These are phyloP conservation scores for Passer domesticus DNA, from an alignment of 2,113 vertebrate species.

Conservation along the genomic window DNA sequence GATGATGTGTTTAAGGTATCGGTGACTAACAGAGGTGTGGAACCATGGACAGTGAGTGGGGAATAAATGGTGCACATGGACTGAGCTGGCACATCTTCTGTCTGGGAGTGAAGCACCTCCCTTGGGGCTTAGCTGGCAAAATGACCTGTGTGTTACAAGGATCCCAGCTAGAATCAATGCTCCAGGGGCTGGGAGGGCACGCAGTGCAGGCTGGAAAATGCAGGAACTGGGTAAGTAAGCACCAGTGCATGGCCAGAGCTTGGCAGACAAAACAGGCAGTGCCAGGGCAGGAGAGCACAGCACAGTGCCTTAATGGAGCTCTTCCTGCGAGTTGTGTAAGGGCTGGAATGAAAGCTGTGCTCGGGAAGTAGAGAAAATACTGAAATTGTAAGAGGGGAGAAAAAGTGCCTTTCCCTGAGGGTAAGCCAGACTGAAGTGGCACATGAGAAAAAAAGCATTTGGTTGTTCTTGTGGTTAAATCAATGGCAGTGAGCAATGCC, in stretches of 20 bases:
- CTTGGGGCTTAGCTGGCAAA: background rate
- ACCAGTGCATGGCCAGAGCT: background rate
- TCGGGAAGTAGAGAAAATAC: background rate
- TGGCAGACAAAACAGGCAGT: background rate
- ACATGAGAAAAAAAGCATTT: background rate
- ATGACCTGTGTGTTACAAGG: background rate
- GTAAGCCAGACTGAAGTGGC: background rate
- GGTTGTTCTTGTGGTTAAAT: background rate
- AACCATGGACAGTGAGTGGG: background rate
- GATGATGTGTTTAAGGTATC: background rate
- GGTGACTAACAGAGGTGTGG: background rate
- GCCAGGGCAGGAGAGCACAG: background rate
- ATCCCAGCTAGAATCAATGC: background rate
- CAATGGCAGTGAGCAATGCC: background rate
- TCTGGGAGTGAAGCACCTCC: background rate
- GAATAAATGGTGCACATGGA: background rate
- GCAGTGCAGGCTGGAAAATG: background rate
- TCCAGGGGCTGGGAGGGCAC: background rate
- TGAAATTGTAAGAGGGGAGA: background rate
- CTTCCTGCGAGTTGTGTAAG: background rate
- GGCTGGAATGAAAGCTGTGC: background rate
- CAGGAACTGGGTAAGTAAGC: background rate
- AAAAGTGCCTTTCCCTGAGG: background rate
- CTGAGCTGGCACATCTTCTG: background rate
- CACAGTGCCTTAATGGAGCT: background rate